Percentiles rank a stretch among this genome's conserved stretches.
Evolutionary conservation across 2,113 vertebrate genomes (phyloP).

Genomic region (Merops nubicus): DNA sequence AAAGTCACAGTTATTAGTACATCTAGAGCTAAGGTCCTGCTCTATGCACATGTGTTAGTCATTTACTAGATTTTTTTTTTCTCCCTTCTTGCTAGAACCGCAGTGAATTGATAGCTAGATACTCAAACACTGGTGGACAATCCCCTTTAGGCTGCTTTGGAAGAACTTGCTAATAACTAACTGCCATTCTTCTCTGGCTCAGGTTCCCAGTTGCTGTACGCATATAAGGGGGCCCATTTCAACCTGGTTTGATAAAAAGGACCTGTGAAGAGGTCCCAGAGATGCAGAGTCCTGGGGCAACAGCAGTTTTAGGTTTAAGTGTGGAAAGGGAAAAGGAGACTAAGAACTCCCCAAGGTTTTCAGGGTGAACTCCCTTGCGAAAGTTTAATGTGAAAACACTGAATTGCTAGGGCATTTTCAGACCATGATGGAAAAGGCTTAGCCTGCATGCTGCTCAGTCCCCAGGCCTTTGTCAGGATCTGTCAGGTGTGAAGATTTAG

Average conservation of each 20-base stretch:
- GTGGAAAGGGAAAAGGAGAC: background rate
- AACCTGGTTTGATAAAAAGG: background rate
- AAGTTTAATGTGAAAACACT: background rate
- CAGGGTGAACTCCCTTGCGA: background rate
- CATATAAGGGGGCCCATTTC: background rate
- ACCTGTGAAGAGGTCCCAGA: background rate
- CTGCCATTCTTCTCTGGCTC: constrained; percentile 41
- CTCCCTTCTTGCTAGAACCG: background rate
- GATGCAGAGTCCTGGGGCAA: background rate
- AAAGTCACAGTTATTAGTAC: constrained; percentile 59
- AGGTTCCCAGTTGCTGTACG: background rate
- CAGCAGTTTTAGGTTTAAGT: background rate
- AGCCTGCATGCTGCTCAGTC: background rate
- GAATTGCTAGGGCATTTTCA: background rate
- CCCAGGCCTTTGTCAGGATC: constrained; percentile 2
- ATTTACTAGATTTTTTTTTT: background rate
- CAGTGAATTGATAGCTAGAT: constrained; percentile 59
- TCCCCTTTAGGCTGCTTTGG: constrained; percentile 61
- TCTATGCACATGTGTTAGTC: constrained; percentile 55
- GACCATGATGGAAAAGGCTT: background rate
- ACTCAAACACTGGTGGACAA: constrained; percentile 54
- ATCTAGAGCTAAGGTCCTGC: constrained; percentile 37
- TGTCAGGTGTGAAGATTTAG: constrained; percentile 64
- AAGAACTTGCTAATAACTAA: constrained; percentile 64
- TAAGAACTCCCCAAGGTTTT: background rate